These are phyloP conservation scores for Tragelaphus buxtoni DNA, from an alignment of 2,113 vertebrate species.

Conservation along the genomic window DNA sequence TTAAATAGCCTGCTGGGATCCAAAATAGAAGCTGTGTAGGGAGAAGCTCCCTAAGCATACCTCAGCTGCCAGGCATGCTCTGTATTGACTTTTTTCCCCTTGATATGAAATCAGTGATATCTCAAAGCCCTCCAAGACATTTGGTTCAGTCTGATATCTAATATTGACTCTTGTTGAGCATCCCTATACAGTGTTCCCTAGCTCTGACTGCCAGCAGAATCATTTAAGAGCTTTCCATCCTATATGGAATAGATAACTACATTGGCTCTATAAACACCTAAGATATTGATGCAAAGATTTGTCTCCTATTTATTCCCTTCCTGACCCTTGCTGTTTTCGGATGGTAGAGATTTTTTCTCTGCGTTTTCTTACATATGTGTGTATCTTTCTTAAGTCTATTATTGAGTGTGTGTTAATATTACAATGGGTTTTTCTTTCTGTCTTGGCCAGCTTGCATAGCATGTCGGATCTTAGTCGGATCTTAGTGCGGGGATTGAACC, in stretches of 20 bases:
- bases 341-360: background rate
- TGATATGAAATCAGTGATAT: background rate
- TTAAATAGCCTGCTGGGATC: slow-evolving; percentile 51
- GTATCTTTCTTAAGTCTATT: background rate
- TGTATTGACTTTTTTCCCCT: background rate
- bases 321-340: background rate
- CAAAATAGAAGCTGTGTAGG: slow-evolving; percentile 59
- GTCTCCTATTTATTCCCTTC: background rate
- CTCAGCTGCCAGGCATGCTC: slow-evolving; percentile 1
- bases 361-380: background rate
- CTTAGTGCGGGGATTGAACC: background rate
- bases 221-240: background rate
- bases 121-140: background rate
- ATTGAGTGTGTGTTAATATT: background rate
- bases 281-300: background rate
- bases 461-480: background rate
- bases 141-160: background rate
- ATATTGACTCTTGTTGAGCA: background rate
- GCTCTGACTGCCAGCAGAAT: background rate
- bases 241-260: background rate
- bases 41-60: background rate
- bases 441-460: background rate
- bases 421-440: background rate
- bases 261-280: background rate
- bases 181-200: background rate